These are phyloP conservation scores for Lutraria rhynchaena DNA, from an alignment of 1,140 invertebrate genomes.

Conservation along the genomic window DNA sequence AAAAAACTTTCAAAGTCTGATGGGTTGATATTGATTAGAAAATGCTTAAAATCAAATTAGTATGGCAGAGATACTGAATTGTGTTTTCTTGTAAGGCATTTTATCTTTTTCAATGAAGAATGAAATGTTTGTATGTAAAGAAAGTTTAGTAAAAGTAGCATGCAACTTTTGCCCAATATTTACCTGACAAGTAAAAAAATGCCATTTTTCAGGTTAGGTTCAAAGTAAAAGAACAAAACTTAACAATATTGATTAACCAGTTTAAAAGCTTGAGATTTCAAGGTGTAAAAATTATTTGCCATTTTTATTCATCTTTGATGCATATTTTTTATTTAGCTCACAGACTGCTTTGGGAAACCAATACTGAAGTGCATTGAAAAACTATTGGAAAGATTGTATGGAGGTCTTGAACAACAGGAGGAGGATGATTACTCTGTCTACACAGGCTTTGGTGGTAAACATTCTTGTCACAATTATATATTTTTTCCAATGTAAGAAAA, in stretches of 20 bases:
- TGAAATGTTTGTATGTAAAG: too few relatives aligned
- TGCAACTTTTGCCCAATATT: too few relatives aligned
- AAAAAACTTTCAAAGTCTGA: too few relatives aligned
- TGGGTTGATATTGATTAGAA: too few relatives aligned
- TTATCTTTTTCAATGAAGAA: too few relatives aligned
- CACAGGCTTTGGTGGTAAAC: conserved; percentile 61
- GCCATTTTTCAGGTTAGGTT: not conserved
- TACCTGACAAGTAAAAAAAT: not conserved
- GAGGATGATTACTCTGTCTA: conserved; percentile 62
- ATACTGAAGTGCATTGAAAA: conserved; percentile 34
- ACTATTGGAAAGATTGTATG: conserved; percentile 56
- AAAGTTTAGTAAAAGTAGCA: too few relatives aligned
- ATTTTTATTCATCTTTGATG: not conserved
- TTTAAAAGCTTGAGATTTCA: too few relatives aligned
- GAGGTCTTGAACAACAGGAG: conserved; percentile 49
- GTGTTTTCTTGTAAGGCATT: too few relatives aligned
- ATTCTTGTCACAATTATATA: not conserved
- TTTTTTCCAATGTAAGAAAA: not conserved
- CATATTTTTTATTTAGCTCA: conserved; percentile 21
- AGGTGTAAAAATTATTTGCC: not conserved
- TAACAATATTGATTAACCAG: not conserved
- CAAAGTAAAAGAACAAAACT: not conserved
- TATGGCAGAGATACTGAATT: too few relatives aligned
- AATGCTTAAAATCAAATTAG: too few relatives aligned
- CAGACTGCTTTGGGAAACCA: conserved; percentile 7